A percentile compares a stretch with the other conserved stretches of the same genome.
These are phyloP conservation scores for Erebia aethiops DNA, from an alignment of 2,888 invertebrate genomes.

Conservation along the genomic window DNA sequence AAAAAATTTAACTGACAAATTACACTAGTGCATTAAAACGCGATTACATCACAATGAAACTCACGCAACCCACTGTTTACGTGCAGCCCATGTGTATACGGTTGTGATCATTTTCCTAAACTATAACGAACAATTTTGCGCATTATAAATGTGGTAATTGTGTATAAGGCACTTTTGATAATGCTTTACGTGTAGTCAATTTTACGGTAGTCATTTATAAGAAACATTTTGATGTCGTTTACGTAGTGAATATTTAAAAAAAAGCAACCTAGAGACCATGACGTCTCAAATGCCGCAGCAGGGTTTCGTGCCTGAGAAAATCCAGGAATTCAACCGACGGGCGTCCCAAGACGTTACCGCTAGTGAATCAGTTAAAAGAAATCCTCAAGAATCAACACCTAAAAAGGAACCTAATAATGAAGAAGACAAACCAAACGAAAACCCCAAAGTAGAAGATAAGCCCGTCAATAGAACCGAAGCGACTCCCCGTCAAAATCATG, in stretches of 20 bases:
- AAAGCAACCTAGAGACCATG: conserved; percentile 48
- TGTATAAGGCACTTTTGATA: conserved; percentile 54
- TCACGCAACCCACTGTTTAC: conserved; percentile 4
- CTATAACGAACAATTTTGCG: conserved; percentile 47
- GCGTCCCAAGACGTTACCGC: conserved; percentile 69
- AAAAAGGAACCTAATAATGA: conserved; percentile 59
- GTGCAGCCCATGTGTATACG: conserved; percentile 52
- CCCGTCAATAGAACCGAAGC: conserved; percentile 49
- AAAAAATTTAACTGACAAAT: not conserved
- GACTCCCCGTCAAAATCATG: conserved; percentile 56
- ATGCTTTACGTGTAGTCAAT: conserved; percentile 59
- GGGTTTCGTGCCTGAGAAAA: conserved; percentile 73
- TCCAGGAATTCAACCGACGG: conserved; percentile 72
- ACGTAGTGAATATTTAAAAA: conserved; percentile 41
- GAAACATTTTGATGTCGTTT: conserved; percentile 60
- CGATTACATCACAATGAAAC: conserved; percentile 9
- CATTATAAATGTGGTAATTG: conserved; percentile 46
- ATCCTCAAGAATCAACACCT: conserved; percentile 41
- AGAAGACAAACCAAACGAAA: conserved; percentile 52
- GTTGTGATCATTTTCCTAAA: conserved; percentile 71
- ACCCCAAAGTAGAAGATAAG: conserved; percentile 50
- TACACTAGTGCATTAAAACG: not conserved
- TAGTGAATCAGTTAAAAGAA: conserved; percentile 52
- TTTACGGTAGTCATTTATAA: conserved; percentile 46
- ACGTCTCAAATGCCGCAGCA: conserved; percentile 72